Percentiles rank a stretch among this genome's conserved stretches.
Evolutionary conservation across 2,888 invertebrate genomes (phyloP).

Genomic region (Microctonus aethiopoides): DNA sequence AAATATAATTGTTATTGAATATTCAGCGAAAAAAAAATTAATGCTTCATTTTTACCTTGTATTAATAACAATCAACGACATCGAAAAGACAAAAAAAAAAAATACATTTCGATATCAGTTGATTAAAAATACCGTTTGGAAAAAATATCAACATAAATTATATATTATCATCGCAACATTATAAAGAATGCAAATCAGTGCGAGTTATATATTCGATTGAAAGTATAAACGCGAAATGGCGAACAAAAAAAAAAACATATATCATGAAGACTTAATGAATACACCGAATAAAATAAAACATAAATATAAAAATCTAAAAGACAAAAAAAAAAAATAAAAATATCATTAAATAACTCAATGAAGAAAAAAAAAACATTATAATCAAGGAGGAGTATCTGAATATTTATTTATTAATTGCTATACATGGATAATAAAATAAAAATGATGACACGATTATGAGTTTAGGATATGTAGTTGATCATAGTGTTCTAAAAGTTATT

Average conservation of each 20-base stretch:
- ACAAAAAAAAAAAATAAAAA: constrained; percentile 30
- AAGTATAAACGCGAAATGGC: constrained; percentile 35
- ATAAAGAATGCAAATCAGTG: constrained; percentile 12
- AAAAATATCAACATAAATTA: neutral
- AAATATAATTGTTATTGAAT: neutral
- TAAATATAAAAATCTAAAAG: constrained; percentile 30
- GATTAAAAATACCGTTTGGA: neutral
- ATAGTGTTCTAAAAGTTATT: constrained; percentile 48
- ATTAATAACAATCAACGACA: neutral
- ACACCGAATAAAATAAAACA: constrained; percentile 43
- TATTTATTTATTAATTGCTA: constrained; percentile 59
- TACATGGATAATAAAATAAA: constrained; percentile 49
- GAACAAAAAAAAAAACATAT: constrained; percentile 38
- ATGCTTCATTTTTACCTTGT: neutral
- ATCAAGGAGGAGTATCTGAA: constrained; percentile 52
- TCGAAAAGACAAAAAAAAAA: neutral
- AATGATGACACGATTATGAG: constrained; percentile 54
- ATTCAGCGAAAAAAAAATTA: neutral
- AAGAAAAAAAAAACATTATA: constrained; percentile 34
- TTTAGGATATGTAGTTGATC: constrained; percentile 42
- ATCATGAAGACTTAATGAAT: constrained; percentile 50
- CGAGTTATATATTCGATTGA: constrained; percentile 29
- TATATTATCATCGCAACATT: constrained; percentile 8
- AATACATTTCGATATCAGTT: neutral
- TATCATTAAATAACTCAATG: constrained; percentile 31